Base-by-base conservation (phyloP, 1,140 invertebrate species). In the Ectropis grisescens region DNA sequence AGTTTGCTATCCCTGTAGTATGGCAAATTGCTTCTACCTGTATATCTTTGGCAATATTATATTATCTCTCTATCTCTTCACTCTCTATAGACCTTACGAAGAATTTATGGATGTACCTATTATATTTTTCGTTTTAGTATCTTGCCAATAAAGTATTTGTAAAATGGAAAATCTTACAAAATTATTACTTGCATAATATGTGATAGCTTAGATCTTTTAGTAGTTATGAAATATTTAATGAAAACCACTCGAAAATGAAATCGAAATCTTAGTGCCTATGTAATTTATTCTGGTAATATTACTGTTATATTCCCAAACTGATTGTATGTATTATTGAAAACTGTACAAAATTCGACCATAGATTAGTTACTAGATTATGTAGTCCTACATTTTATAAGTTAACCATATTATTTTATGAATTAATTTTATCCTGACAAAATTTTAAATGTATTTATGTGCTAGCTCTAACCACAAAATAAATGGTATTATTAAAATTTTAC, bases 1-100 rank as follows among this genome's bases (percentile, higher is more conserved):
- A 56, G 60, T 76, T 75, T 79, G 71, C 74, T 79, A 81, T 82
- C 70, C 69, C 80, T 75, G 51, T 76, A 76, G 71, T 82, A 82
- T 79, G 65, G 79, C 74, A 80, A 71, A 75, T 65, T 67, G 62
- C 52, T 72, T 66, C 42, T 45, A 40, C 47, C 60, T 59, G 47
- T 36, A 58, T 58, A 48, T 57, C 45, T 59, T 46, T 68, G 48
- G 60, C 57, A 64, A 54, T 41, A 42, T 50, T 48, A 44, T 55
- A 52, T 44, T 57, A 57, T 69, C 56, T 69, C 57, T 72, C 71
- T 78, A 64, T 72, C 54, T 59, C 49, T 67, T 62, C 68, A 70
- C 69, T 78, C 70, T 78, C 64, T 79, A 70, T 72, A 78, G 48
- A 67, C 54, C 56, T 59, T 69, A 62, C 37, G 47, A 65, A 51